Percentiles rank a stretch among this genome's conserved stretches.
Conservation (phyloP, 2,888 invertebrate species). For the Prenolepis imparis region DNA sequence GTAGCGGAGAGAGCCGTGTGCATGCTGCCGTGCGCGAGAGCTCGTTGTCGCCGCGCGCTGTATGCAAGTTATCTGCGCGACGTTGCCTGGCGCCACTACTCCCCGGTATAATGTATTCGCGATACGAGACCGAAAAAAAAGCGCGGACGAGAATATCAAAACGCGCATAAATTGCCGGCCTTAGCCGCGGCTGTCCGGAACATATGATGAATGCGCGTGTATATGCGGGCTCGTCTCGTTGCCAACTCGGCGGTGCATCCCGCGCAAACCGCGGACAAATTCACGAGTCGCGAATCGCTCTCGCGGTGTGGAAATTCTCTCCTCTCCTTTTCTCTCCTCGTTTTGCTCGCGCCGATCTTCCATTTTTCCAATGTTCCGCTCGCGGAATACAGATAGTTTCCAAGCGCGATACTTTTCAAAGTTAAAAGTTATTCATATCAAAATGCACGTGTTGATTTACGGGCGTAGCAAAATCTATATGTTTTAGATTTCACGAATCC, state of each 20-base stretch:
- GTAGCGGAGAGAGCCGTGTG: conserved; percentile 62
- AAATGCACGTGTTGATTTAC: not conserved
- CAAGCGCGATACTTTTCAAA: not conserved
- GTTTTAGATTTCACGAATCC: not conserved
- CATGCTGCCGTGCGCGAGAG: conserved; percentile 62
- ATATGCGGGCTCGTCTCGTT: conserved; percentile 60
- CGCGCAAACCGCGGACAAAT: conserved; percentile 47
- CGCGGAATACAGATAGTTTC: conserved; percentile 24
- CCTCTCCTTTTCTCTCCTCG: not conserved
- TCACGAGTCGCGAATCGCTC: conserved; percentile 61
- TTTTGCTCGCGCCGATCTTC: conserved; percentile 20
- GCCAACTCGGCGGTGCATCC: conserved; percentile 60
- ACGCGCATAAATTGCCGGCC: conserved; percentile 79
- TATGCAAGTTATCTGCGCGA: conserved; percentile 62
- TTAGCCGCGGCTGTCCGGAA: conserved; percentile 67
- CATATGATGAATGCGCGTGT: conserved; percentile 73
- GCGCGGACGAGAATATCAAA: conserved; percentile 77
- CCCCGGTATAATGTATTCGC: conserved; percentile 78
- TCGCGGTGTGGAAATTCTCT: conserved; percentile 4
- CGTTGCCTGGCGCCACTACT: conserved; percentile 50
- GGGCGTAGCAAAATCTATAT: not conserved
- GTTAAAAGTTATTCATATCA: not conserved
- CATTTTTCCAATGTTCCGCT: conserved; percentile 7
- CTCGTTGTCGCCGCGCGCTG: conserved; percentile 63
- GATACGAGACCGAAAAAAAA: conserved; percentile 73